phyloP scores from a whole-genome alignment of 1,140 invertebrate genomes.

The Drosophila lini region DNA sequence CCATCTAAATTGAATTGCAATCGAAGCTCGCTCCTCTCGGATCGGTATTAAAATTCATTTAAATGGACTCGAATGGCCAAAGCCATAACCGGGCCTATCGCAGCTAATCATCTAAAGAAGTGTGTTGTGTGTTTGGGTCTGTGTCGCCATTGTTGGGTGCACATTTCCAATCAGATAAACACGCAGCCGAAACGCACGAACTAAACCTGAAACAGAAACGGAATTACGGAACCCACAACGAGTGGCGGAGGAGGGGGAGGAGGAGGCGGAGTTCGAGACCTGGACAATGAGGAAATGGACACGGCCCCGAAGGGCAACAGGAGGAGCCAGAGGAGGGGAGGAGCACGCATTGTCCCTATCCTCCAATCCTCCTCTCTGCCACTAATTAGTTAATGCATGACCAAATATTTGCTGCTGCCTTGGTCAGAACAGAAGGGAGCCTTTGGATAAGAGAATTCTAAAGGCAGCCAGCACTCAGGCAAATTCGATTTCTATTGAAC shows the following conservation, averaged over 20 bases:
- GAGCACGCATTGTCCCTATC: constrained; percentile 31
- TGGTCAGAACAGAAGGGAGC: background rate
- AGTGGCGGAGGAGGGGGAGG: background rate
- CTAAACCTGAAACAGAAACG: constrained; percentile 50
- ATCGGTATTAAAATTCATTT: constrained; percentile 77
- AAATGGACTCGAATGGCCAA: constrained; percentile 54
- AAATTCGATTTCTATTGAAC: constrained; percentile 29
- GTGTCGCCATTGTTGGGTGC: constrained; percentile 76
- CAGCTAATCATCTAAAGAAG: constrained; percentile 81
- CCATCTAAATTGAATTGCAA: constrained; percentile 71
- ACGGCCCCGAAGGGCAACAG: background rate
- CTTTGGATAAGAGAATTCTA: constrained; percentile 1
- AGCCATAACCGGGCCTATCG: constrained; percentile 61
- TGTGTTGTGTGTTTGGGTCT: constrained; percentile 51
- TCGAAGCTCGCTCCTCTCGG: constrained; percentile 35
- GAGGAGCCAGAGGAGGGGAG: constrained; percentile 4
- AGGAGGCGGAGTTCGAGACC: background rate
- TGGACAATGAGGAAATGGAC: constrained; percentile 44
- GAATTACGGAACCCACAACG: constrained; percentile 11
- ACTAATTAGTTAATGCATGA: constrained; percentile 74
- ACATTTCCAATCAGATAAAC: constrained; percentile 77
- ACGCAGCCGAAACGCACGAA: constrained; percentile 68
- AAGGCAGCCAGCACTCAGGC: constrained; percentile 21
- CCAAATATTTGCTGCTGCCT: constrained; percentile 55
- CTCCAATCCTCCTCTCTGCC: constrained; percentile 6